Conservation (phyloP, 2,113 vertebrate genomes). For the Megaleporinus macrocephalus region DNA sequence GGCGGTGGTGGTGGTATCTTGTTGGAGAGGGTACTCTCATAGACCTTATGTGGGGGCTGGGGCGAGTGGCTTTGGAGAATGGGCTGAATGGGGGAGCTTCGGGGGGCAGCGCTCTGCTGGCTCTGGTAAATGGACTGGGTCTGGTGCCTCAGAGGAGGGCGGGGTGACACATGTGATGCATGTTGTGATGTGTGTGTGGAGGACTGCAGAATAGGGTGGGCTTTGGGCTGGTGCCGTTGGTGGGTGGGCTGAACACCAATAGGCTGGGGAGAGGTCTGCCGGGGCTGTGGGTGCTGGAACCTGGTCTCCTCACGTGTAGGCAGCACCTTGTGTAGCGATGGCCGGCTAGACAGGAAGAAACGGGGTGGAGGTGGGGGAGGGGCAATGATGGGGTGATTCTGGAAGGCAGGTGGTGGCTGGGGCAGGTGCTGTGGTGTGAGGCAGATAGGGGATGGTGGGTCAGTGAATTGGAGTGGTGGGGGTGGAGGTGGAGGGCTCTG, state of each 20-base stretch:
- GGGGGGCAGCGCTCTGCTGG: slow-evolving; percentile 55
- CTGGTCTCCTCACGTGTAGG: slow-evolving; percentile 61
- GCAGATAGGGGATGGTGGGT: slow-evolving; percentile 75
- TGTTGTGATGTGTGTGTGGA: slow-evolving; percentile 71
- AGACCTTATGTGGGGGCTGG: slow-evolving; percentile 59
- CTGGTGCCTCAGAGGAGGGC: slow-evolving; percentile 74
- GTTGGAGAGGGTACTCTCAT: slow-evolving; percentile 60
- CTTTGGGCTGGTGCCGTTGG: slow-evolving; percentile 55
- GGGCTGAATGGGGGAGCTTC: slow-evolving; percentile 43
- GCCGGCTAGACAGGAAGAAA: slow-evolving; percentile 65
- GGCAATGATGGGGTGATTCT: slow-evolving; percentile 80
- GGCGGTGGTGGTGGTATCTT: slow-evolving; percentile 60
- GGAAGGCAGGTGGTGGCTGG: slow-evolving; percentile 77
- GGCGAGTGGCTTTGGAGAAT: slow-evolving; percentile 58
- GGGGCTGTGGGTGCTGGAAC: slow-evolving; percentile 39
- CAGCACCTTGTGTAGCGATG: slow-evolving; percentile 66
- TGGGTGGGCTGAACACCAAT: slow-evolving; percentile 19
- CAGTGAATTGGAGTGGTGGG: slow-evolving; percentile 83
- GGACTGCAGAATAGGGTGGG: slow-evolving; percentile 56
- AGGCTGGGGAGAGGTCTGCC: slow-evolving; percentile 38
- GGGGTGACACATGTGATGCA: slow-evolving; percentile 62
- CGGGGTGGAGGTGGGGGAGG: slow-evolving; percentile 77
- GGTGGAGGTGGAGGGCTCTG: slow-evolving; percentile 85
- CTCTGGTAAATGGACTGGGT: slow-evolving; percentile 76
- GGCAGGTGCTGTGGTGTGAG: slow-evolving; percentile 73